Base-by-base conservation (phyloP, 2,888 invertebrate genomes). In the Helleia helle region DNA sequence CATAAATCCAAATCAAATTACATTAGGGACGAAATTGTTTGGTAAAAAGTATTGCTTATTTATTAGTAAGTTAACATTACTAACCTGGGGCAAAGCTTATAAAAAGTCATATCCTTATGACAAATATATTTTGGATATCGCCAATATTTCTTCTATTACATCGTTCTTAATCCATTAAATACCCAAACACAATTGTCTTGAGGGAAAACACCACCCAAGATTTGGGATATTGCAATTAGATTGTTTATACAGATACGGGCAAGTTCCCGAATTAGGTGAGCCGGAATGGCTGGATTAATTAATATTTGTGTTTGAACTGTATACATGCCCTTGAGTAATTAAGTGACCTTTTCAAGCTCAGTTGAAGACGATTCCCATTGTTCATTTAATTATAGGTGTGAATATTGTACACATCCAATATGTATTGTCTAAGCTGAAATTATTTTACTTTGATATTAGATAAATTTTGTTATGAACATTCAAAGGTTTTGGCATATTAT, bases 221-320 rank as follows among this genome's bases (percentile, higher is more conserved):
- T 48, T 48, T 44, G 48, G 50, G 52, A 62, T 65, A 65, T 67
- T 70, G 65, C 71, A 65, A 74, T 77, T 73, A 71, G 71, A 76
- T 77, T 79, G 76, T 81, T 72, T 79, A 73, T 73, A 74, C 72
- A 71, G 77, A 75, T 71, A 74, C 72, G 71, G 60, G 60, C 55
- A 76, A 83, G 67, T 77, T 77, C 72, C 67, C 69, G 60, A 74
- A 77, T 79, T 76, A 79, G 72, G 73, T 75, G 70, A 73, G 61
- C 69, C 71, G 70, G 70, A 75, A 80, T 70, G 64, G 69, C 68
- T 69, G 68, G 70, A 71, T 72, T 81, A 80, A 81, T 81, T 81
- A 80, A 81, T 81, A 79, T 81, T 80, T 81, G 76, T 75, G 66
- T 79, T 80, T 72, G 64, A 75, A 74, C 74, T 73, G 74, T 72